Conservation (phyloP, 2,888 invertebrate genomes). For the Drymonia ruficornis region DNA sequence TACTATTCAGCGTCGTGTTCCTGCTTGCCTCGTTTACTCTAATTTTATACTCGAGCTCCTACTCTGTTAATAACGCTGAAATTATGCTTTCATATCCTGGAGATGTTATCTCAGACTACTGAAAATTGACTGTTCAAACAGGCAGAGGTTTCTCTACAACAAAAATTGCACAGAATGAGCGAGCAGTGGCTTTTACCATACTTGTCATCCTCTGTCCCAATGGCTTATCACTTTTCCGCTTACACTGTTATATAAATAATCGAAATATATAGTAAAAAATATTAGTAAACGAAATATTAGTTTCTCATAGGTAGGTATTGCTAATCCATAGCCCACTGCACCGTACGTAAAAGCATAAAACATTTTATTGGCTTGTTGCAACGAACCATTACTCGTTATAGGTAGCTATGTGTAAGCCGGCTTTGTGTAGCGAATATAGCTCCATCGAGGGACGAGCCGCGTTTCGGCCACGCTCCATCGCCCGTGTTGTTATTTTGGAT, state of each 20-base stretch:
- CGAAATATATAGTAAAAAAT: no score
- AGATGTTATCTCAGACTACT: conserved; percentile 17
- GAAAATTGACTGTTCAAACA: no score
- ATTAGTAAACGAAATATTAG: no score
- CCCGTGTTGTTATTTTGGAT: conserved; percentile 53
- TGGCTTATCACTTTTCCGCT: no score
- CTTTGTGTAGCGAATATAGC: conserved; percentile 41
- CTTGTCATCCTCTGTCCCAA: no score
- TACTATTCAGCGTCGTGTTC: conserved; percentile 27
- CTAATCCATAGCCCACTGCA: conserved; percentile 53
- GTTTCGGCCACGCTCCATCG: conserved; percentile 48
- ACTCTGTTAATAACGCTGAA: conserved; percentile 35
- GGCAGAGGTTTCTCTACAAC: no score
- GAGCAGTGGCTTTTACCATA: no score
- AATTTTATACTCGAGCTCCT: conserved; percentile 36
- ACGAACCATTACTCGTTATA: conserved; percentile 48
- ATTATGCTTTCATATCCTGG: conserved; percentile 28
- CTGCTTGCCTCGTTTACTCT: conserved; percentile 32
- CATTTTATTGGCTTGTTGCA: conserved; percentile 63
- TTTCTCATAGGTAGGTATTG: no score
- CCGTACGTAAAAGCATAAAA: conserved; percentile 46
- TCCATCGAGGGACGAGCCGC: conserved; percentile 42
- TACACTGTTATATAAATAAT: no score
- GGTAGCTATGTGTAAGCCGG: conserved; percentile 23
- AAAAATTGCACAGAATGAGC: no score